Percentiles rank a stretch among this genome's conserved stretches.
These are phyloP conservation scores for Sebastiscus tertius DNA, from an alignment of 2,797 vertebrate species.

Conservation along the genomic window DNA sequence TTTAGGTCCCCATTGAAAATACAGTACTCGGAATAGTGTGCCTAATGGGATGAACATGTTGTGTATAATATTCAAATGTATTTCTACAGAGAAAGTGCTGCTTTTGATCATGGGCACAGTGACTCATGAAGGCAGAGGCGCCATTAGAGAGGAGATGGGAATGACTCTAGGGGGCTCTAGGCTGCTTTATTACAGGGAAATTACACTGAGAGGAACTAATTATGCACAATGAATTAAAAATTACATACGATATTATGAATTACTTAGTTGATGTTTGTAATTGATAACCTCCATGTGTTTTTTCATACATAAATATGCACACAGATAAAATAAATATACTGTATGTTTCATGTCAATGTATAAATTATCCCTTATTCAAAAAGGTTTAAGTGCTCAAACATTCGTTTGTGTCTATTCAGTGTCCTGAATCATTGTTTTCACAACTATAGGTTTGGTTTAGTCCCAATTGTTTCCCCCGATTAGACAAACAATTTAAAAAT, in stretches of 20 bases:
- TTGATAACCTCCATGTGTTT: background rate
- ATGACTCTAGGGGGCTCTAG: conserved; percentile 16
- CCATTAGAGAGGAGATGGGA: conserved; percentile 42
- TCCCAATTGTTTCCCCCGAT: background rate
- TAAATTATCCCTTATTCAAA: background rate
- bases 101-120: conserved; percentile 56
- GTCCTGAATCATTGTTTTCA: background rate
- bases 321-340: background rate
- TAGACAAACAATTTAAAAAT: background rate
- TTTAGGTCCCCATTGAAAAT: conserved; percentile 36
- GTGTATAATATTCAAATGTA: conserved; percentile 32
- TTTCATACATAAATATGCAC: background rate
- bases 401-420: background rate
- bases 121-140: conserved; percentile 32
- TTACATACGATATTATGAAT: background rate
- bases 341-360: background rate
- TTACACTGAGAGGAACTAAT: conserved; percentile 24
- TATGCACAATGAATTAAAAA: conserved; percentile 19
- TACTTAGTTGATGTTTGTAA: conserved; percentile 4
- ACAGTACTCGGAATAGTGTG: conserved; percentile 14
- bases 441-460: background rate
- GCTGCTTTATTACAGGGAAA: conserved; percentile 38
- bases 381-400: background rate
- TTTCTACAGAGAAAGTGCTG: conserved; percentile 22
- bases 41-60: conserved; percentile 44